Base-by-base conservation (phyloP, 2,113 vertebrate species). In the Sclerurus mexicanus region DNA sequence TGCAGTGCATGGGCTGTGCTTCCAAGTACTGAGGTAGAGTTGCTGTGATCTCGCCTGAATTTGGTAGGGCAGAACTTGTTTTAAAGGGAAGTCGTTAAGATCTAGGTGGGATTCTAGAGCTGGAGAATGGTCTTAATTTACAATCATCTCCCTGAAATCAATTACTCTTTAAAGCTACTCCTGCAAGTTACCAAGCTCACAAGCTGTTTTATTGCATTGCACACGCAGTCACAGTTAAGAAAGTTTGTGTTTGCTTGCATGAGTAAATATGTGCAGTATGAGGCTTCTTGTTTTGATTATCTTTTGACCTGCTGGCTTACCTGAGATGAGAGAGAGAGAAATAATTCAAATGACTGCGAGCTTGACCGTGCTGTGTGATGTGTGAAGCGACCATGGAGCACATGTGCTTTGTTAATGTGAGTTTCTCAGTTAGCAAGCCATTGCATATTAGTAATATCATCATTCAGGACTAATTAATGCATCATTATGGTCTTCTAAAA, bases 391-490 rank as follows among this genome's bases (percentile, higher is more conserved):
- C 85, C 62, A 56, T 0, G 0, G 72, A 71, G 52, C 71, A 35
- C 82, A 42, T 5, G 50, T 83, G 89, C 87, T 66, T 73, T 50
- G 46, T 75, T 94, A 76, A 76, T 93, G 77, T 27, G 84, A 87
- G 39, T 76, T 94, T 83, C 93, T 84, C 79, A 52, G 91, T 83
- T 53, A 83, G 73, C 71, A 59, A 93, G 90, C 67, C 89, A 59
- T 55, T 8, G 3, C 46, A 3, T 83, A 93, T 94, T 87, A 96
- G 75, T 71, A 77, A 80, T 86, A 77, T 77, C 92, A 97, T 93
- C 39, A 90, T 92, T 96, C 89, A 92, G 76, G 60, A 39, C 47
- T 96, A 96, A 95, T 96, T 97, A 95, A 93, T 95, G 82, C 68
- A 71, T 94, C 79, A 60, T 89, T 93, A 74, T 53, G 59, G 55